These are phyloP conservation scores for Enteromius fasciolatus DNA, from an alignment of 2,797 vertebrate genomes.

Conservation along the genomic window DNA sequence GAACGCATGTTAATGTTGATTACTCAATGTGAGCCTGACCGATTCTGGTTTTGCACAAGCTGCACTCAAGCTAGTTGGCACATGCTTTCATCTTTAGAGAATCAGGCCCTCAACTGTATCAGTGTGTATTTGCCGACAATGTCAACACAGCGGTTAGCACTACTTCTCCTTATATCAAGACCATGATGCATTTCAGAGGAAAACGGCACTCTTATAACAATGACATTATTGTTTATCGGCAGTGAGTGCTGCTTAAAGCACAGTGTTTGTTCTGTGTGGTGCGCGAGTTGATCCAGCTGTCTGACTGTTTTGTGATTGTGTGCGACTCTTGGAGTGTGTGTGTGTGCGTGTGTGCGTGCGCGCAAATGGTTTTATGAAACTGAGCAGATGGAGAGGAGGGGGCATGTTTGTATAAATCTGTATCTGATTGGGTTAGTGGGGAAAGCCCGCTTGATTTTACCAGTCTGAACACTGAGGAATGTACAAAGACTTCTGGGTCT, in stretches of 20 bases:
- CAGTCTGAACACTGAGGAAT: constrained; percentile 65
- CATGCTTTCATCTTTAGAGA: constrained; percentile 11
- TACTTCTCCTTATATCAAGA: constrained; percentile 17
- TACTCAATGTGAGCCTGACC: not conserved
- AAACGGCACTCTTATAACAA: constrained; percentile 26
- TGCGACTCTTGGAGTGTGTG: constrained; percentile 27
- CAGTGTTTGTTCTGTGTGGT: constrained; percentile 39
- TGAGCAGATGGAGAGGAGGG: not conserved
- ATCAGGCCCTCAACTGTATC: not conserved
- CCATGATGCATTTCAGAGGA: constrained; percentile 20
- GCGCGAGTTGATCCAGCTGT: constrained; percentile 6
- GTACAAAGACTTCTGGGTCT: constrained; percentile 55
- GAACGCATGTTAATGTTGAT: not conserved
- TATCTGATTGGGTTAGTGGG: constrained; percentile 27
- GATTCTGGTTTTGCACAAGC: constrained; percentile 10
- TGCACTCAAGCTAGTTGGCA: not conserved
- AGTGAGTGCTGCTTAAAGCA: constrained; percentile 47
- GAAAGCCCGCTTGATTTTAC: constrained; percentile 45
- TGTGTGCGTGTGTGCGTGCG: not conserved
- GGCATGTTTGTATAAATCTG: constrained; percentile 40
- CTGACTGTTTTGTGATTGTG: constrained; percentile 22
- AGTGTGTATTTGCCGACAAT: not conserved
- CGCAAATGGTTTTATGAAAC: constrained; percentile 21
- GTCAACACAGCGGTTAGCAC: not conserved
- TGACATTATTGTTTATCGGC: not conserved